These are phyloP conservation scores for Todus mexicanus DNA, from an alignment of 2,797 vertebrate genomes.

Conservation along the genomic window DNA sequence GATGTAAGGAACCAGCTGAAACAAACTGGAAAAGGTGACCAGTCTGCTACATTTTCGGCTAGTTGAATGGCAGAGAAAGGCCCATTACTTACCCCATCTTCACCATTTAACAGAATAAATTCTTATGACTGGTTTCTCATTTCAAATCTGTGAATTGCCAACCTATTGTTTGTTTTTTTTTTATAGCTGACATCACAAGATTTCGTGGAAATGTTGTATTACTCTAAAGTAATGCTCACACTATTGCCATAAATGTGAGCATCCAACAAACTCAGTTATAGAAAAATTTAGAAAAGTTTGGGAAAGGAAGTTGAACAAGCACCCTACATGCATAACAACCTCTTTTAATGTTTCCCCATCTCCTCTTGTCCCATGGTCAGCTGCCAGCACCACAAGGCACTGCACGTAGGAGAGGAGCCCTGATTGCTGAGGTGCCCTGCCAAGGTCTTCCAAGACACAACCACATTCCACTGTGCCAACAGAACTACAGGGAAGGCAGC, in stretches of 20 bases:
- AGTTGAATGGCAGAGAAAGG: not conserved
- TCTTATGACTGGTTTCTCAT: not conserved
- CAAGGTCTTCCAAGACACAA: not conserved
- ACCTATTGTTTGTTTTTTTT: not conserved
- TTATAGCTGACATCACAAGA: not conserved
- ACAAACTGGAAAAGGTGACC: not conserved
- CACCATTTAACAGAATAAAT: not conserved
- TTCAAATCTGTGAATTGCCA: not conserved
- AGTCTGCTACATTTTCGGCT: not conserved
- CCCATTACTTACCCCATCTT: not conserved
- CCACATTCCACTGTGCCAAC: accelerated
- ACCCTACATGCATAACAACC: not conserved
- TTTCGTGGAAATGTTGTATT: not conserved
- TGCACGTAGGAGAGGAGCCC: not conserved
- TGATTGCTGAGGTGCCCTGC: not conserved
- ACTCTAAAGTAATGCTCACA: not conserved
- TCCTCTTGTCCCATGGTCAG: not conserved
- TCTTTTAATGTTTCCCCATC: not conserved
- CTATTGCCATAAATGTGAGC: not conserved
- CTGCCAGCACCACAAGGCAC: not conserved
- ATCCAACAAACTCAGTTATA: not conserved
- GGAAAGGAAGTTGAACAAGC: not conserved
- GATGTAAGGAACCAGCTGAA: not conserved
- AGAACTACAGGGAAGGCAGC: not conserved
- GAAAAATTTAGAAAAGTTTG: not conserved